These are phyloP conservation scores for Drosophila prosaltans DNA, from an alignment of 1,140 invertebrate species.

Conservation along the genomic window DNA sequence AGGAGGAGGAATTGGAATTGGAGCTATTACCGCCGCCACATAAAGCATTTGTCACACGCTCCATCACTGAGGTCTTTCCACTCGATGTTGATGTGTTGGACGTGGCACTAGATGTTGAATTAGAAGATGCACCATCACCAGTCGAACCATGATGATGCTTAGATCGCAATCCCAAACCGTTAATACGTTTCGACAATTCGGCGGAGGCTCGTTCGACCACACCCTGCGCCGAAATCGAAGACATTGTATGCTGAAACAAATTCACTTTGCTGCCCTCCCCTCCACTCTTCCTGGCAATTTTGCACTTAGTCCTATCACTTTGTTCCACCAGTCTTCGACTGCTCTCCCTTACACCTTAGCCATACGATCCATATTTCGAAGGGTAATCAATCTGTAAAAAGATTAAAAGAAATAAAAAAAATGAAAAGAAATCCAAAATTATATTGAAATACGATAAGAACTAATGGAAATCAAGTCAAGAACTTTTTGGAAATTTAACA, in stretches of 20 bases:
- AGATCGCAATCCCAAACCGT: conserved; percentile 90
- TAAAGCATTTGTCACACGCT: conserved; percentile 92
- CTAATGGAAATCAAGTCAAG: too few species aligned
- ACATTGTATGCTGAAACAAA: conserved; percentile 83
- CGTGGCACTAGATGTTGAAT: conserved; percentile 44
- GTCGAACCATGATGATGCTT: conserved; percentile 85
- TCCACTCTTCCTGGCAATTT: conserved; percentile 13
- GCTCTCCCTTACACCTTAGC: not conserved
- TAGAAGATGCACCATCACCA: conserved; percentile 38
- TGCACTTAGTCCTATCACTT: not conserved
- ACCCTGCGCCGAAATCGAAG: conserved; percentile 83
- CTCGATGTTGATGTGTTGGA: conserved; percentile 49
- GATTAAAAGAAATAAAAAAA: too few species aligned
- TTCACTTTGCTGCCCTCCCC: conserved; percentile 75
- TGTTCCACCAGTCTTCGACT: not conserved
- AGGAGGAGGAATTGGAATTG: conserved; percentile 33
- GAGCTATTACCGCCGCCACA: conserved; percentile 86
- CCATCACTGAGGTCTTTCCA: conserved; percentile 89
- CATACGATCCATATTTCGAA: not conserved
- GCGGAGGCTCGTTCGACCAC: conserved; percentile 94
- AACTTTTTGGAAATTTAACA: too few species aligned
- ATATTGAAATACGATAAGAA: too few species aligned
- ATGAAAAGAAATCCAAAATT: too few species aligned
- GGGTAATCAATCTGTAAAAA: not conserved
- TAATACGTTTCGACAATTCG: conserved; percentile 93